Percentiles rank a stretch among this genome's conserved stretches.
These are phyloP conservation scores for Mycteria americana DNA, from an alignment of 2,797 vertebrate species.

Conservation along the genomic window DNA sequence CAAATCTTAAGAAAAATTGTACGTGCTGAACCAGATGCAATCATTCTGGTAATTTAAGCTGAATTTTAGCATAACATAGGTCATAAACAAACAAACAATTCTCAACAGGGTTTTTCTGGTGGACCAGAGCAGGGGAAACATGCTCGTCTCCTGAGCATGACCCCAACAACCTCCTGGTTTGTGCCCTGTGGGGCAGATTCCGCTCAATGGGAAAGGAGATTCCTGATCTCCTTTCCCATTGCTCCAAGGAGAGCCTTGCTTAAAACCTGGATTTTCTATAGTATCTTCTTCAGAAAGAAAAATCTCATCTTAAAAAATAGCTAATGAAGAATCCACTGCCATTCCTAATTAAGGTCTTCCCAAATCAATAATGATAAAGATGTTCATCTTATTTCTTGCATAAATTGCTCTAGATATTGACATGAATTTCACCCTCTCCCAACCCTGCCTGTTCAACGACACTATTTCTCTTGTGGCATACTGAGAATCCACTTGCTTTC, in stretches of 20 bases:
- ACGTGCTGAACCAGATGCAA: background rate
- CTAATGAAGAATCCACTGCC: background rate
- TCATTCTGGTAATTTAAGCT: background rate
- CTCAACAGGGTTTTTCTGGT: background rate
- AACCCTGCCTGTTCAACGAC: fast-evolving
- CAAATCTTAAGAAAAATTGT: background rate
- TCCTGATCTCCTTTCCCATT: background rate
- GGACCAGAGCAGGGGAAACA: fast-evolving
- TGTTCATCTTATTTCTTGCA: background rate
- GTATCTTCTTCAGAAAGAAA: background rate
- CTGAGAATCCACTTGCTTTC: background rate
- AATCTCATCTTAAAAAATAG: background rate
- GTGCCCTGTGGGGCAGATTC: background rate
- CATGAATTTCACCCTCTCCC: background rate
- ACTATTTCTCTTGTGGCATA: background rate
- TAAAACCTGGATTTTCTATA: background rate
- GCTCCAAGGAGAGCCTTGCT: background rate
- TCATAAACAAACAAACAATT: background rate
- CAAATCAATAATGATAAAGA: background rate
- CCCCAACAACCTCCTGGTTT: background rate
- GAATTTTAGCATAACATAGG: background rate
- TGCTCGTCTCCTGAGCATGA: background rate
- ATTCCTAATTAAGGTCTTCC: background rate
- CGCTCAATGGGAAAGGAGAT: background rate
- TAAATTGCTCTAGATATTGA: background rate